Percentiles rank a stretch among this genome's conserved stretches.
phyloP scores from a whole-genome alignment of 2,888 invertebrate species.

The Entomobrya multifasciata region DNA sequence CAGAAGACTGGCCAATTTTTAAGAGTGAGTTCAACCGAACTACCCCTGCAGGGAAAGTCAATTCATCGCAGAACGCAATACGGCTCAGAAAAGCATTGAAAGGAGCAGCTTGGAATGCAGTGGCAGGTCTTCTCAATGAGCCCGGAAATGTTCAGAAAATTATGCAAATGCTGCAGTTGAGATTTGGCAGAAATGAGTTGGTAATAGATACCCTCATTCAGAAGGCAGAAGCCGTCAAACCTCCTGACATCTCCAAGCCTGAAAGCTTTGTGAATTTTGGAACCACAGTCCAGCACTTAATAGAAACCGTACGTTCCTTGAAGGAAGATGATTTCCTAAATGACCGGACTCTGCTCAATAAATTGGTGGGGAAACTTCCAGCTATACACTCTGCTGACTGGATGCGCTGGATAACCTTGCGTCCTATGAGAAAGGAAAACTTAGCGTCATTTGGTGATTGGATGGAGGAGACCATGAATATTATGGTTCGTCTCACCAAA shows the following conservation, averaged over 20 bases:
- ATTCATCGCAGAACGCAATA: not conserved
- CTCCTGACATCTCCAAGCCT: not conserved
- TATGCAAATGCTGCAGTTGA: not conserved
- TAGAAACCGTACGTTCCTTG: not conserved
- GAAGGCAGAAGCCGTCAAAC: not conserved
- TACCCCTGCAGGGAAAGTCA: no score
- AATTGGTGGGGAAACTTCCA: not conserved
- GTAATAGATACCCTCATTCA: not conserved
- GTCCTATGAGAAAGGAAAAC: not conserved
- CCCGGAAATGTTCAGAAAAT: not conserved
- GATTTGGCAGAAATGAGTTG: not conserved
- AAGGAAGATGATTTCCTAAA: not conserved
- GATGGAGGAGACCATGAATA: not conserved
- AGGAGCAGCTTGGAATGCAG: slow-evolving; percentile 16
- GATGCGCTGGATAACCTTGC: no score
- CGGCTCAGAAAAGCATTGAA: slow-evolving; percentile 1
- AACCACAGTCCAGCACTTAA: not conserved
- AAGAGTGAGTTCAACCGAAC: not conserved
- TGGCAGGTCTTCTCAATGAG: not conserved
- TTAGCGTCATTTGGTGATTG: not conserved
- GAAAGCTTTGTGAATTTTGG: not conserved
- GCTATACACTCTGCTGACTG: no score
- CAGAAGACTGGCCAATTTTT: slow-evolving; percentile 37
- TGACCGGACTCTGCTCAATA: not conserved
- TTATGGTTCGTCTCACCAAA: not conserved